Percentiles rank a stretch among this genome's conserved stretches.
These are phyloP conservation scores for Sakesphorus luctuosus DNA, from an alignment of 2,113 vertebrate species.

Conservation along the genomic window DNA sequence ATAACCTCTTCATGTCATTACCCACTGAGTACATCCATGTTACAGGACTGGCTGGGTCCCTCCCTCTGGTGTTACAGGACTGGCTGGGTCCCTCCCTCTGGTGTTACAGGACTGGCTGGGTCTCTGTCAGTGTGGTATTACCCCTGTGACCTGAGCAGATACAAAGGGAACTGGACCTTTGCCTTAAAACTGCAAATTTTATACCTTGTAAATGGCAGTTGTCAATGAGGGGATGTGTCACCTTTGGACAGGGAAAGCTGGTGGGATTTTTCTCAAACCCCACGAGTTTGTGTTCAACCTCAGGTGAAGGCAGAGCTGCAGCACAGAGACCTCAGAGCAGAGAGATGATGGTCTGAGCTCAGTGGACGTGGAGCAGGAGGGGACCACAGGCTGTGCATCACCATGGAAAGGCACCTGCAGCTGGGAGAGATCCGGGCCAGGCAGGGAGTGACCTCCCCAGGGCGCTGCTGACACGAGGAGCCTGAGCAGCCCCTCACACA, in stretches of 20 bases:
- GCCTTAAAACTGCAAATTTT: neutral
- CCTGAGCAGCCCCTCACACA: neutral
- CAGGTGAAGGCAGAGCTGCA: neutral
- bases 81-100: neutral
- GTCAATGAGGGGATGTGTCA: neutral
- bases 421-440: neutral
- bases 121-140: accelerated
- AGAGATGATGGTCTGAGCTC: accelerated
- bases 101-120: neutral
- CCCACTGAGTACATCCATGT: accelerated
- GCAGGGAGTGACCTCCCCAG: accelerated
- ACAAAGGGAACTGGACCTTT: neutral
- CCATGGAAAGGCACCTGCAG: neutral
- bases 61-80: no score
- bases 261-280: accelerated
- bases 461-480: accelerated
- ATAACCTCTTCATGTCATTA: neutral
- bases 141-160: neutral
- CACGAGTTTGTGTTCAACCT: accelerated
- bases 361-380: accelerated
- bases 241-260: neutral
- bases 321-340: neutral
- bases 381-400: neutral
- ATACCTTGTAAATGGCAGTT: neutral
- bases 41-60: neutral